Base-by-base conservation (phyloP, 2,113 vertebrate species). In the Pagrus major region DNA sequence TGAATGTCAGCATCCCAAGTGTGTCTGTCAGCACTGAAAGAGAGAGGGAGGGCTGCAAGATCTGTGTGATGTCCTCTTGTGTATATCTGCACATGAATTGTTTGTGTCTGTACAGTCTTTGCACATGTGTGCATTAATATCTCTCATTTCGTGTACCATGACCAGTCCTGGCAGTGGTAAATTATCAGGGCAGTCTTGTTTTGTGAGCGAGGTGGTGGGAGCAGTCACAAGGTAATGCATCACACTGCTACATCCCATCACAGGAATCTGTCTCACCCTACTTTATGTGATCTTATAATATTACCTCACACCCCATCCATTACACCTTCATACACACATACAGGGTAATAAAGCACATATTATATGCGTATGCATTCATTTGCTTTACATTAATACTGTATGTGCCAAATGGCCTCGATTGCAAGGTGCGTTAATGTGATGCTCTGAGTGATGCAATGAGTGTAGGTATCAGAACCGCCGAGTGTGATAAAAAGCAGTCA, bases 1-100 rank as follows among this genome's bases (percentile, higher is more conserved):
- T 60, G 29, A 67, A 74, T 76, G 52, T 77, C 70, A 81, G 58
- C 23, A 63, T 55, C 55, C 46, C 46, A 27, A 37, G 47, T 78
- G 65, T 61, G 42, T 77, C 55, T 16, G 56, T 68, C 64, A 73
- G 81, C 35, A 58, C 4, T 12, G 54, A 44, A 21, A 27, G 61
- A 41, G 37, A 25, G 68, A 1, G 16, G 27, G 15, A 12, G 27
- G 33, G 39, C 35, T 64, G 63, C 31, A 18, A 44, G 42, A n/a
- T 61, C 31, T 51, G 55, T 61, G 67, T 54, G 23, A 35, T 54
- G 20, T 63, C 31, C 25, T 23, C 21, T 6, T 58, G 33, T 51
- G 16, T 27, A 2, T 20, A 46, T 16, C 42, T 4, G 35, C 25
- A 47, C 10, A 39, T 77, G 21, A 35, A 16, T 33, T 20, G 25